phyloP scores from a whole-genome alignment of 2,113 vertebrate species.

The Ptilorrhoa leucosticta region DNA sequence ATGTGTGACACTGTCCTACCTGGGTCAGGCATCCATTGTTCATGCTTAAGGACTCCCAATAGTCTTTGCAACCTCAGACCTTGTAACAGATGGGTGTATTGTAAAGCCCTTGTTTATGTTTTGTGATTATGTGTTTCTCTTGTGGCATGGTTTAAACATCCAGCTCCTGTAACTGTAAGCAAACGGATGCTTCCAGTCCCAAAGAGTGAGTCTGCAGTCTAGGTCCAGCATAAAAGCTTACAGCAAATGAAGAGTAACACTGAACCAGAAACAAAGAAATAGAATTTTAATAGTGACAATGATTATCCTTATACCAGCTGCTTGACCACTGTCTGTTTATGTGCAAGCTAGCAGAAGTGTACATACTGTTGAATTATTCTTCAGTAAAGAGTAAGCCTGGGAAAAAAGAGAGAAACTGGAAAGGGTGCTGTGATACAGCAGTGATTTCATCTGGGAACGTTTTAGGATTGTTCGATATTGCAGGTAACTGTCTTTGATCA shows the following conservation, averaged over 20 bases:
- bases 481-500: conserved; percentile 30
- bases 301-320: neutral
- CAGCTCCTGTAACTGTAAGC: neutral
- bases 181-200: neutral
- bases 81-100: neutral
- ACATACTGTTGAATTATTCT: neutral
- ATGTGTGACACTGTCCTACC: neutral
- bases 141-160: neutral
- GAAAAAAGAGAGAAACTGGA: neutral
- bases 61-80: neutral
- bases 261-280: neutral
- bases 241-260: neutral
- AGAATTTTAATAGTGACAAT: neutral
- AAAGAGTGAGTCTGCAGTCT: neutral
- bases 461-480: neutral
- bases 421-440: neutral
- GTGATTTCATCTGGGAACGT: neutral
- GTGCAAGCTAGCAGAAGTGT: neutral
- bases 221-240: neutral
- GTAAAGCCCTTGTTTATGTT: neutral
- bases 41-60: neutral
- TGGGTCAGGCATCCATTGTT: neutral
- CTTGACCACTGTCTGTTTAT: neutral
- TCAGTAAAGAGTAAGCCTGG: neutral
- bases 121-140: neutral